These are phyloP conservation scores for Salvelinus fontinalis DNA, from an alignment of 2,113 vertebrate genomes.

Conservation along the genomic window DNA sequence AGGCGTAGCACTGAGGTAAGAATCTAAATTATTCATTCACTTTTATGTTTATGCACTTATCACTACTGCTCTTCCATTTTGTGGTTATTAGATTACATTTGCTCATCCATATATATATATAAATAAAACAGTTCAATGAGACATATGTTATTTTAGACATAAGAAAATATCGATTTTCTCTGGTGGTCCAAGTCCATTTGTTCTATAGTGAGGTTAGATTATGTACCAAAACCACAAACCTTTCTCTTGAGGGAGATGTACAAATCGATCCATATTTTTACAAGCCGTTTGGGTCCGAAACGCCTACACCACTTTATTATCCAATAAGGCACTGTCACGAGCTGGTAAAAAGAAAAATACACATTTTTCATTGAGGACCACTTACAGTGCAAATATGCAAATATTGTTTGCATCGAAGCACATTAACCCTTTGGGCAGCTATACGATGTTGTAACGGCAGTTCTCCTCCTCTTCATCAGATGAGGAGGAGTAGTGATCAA, in stretches of 20 bases:
- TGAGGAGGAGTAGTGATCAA: too few relatives aligned
- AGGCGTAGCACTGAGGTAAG: not conserved
- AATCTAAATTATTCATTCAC: not conserved
- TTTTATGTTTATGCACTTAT: not conserved
- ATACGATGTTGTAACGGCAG: too few relatives aligned
- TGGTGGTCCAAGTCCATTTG: not conserved
- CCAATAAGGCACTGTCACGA: slow-evolving; percentile 3
- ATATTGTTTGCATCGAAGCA: not conserved
- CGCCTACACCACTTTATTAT: slow-evolving; percentile 18
- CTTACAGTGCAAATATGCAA: not conserved
- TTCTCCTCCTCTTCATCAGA: too few relatives aligned
- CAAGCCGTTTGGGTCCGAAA: slow-evolving; percentile 45
- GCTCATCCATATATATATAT: too few relatives aligned
- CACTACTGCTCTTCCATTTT: not conserved
- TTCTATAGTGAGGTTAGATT: not conserved
- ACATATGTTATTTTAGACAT: too few relatives aligned
- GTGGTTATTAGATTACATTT: not conserved
- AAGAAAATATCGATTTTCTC: too few relatives aligned
- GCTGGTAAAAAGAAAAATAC: slow-evolving; percentile 18
- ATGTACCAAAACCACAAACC: slow-evolving; percentile 25
- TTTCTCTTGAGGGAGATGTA: slow-evolving; percentile 36
- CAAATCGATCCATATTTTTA: slow-evolving; percentile 6
- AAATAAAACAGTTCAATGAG: too few relatives aligned
- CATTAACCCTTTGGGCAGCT: not conserved
- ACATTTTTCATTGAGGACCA: too few relatives aligned